These are phyloP conservation scores for Buceros bicornis DNA, from an alignment of 2,797 vertebrate genomes.

Conservation along the genomic window DNA sequence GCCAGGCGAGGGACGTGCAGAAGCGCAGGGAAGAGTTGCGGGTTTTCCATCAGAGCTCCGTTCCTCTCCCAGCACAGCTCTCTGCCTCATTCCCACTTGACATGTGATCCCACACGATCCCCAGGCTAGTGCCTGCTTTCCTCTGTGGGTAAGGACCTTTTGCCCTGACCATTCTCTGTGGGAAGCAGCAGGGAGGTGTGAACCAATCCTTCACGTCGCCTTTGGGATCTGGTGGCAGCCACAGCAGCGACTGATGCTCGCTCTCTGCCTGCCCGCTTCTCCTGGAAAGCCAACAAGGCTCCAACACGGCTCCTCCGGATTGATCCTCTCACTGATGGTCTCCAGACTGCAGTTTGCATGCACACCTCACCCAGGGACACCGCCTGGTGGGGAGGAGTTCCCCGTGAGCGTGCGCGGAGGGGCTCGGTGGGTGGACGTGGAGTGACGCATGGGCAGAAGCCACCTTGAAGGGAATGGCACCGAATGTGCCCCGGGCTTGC, in stretches of 20 bases:
- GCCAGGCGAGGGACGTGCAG: fast-evolving
- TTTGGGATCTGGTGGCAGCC: not conserved
- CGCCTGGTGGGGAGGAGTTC: not conserved
- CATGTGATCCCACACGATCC: fast-evolving
- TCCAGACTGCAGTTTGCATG: not conserved
- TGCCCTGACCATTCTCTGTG: not conserved
- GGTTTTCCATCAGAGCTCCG: not conserved
- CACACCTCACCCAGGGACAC: not conserved
- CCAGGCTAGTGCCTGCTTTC: not conserved
- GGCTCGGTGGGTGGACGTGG: not conserved
- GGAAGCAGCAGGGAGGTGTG: not conserved
- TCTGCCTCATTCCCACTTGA: not conserved
- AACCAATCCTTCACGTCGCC: not conserved
- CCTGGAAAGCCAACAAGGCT: not conserved
- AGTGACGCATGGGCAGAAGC: not conserved
- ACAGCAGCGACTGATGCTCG: fast-evolving
- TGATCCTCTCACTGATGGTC: not conserved
- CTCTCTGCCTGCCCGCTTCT: not conserved
- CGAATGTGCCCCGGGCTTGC: not conserved
- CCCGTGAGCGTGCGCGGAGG: fast-evolving
- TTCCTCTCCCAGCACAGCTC: not conserved
- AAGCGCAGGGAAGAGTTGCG: not conserved
- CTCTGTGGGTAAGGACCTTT: not conserved
- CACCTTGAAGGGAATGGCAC: not conserved
- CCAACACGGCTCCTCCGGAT: not conserved